Conservation (phyloP, 2,888 invertebrate species). For the Campoletis raptor region DNA sequence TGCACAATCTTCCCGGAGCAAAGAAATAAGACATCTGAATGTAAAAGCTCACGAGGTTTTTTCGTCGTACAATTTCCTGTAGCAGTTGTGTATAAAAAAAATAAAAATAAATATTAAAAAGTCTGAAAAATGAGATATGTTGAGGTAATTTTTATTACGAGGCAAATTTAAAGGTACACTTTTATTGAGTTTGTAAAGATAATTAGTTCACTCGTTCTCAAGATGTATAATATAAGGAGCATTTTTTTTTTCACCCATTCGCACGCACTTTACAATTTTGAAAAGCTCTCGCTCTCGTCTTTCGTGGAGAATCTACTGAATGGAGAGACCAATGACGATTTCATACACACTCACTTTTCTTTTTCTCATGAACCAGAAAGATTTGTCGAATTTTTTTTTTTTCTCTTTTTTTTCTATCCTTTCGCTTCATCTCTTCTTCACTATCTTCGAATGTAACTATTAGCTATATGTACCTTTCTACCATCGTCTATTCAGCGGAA, state of each 20-base stretch:
- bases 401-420: conserved; percentile 7
- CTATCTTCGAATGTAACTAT: conserved; percentile 42
- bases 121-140: neutral
- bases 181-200: conserved; percentile 18
- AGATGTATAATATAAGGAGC: neutral
- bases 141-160: conserved; percentile 31
- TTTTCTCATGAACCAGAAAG: neutral
- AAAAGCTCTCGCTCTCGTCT: neutral
- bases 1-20: neutral
- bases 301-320: conserved; percentile 33
- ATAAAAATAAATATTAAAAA: too few species aligned
- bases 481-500: conserved; percentile 69
- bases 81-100: neutral
- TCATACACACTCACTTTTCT: neutral
- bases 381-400: neutral
- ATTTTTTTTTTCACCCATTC: conserved; percentile 19
- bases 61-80: conserved; percentile 3
- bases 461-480: conserved; percentile 42
- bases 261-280: conserved; percentile 19
- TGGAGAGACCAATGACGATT: conserved; percentile 42
- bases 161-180: conserved; percentile 44
- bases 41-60: conserved; percentile 20
- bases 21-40: conserved; percentile 50
- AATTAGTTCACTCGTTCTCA: conserved; percentile 56
- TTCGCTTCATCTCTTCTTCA: conserved; percentile 2